Evolutionary conservation across 2,888 invertebrate species (phyloP), one percentile per base, ranked within the genome.

Genomic region (Bruchidius siliquastri): DNA sequence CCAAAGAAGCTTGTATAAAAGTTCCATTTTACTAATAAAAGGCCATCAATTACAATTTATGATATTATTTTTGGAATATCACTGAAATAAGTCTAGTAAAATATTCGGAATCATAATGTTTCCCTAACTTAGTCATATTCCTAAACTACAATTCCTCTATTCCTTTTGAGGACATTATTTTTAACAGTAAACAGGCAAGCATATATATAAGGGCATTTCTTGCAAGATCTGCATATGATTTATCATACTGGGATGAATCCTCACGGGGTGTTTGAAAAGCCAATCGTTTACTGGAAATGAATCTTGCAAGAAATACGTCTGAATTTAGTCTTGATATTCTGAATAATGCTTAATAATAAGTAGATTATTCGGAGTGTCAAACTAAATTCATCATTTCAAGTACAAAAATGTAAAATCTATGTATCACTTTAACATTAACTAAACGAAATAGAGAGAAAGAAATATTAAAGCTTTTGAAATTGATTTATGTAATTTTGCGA

Each of bases 401-500:
- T 49, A 49, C 49, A 49, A 49, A 49, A 49, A 49, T 49, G 49
- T 78, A 79, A 76, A 78, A 76, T 76, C 76, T 79, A 80, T 72
- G 72, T 80, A 79, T 80, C 79, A 80, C 78, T 77, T 79, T 73
- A 76, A 79, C 74, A 77, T 70, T 75, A 76, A 75, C 73, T 75
- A 73, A 69, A 74, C 21, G 18, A 30, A 73, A 26, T 21, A 67
- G 21, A 70, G 69, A 70, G 74, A 73, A 73, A 75, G 74, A 74
- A 74, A 74, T 72, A 75, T 77, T 73, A 75, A 76, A 76, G 75
- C 77, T 76, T 68, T 76, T 74, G 68, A 49, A 49, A 49, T 49
- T 49, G 49, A 49, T 49, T 49, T 49, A 49, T 18, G 49, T 49
- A 49, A 13, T 49, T 49, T 13, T 49, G 18, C 49, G 18, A 49